A percentile compares a stretch with the other conserved stretches of the same genome.
These are phyloP conservation scores for Leptinotarsa tumamoca DNA, from an alignment of 2,888 invertebrate species.

Conservation along the genomic window DNA sequence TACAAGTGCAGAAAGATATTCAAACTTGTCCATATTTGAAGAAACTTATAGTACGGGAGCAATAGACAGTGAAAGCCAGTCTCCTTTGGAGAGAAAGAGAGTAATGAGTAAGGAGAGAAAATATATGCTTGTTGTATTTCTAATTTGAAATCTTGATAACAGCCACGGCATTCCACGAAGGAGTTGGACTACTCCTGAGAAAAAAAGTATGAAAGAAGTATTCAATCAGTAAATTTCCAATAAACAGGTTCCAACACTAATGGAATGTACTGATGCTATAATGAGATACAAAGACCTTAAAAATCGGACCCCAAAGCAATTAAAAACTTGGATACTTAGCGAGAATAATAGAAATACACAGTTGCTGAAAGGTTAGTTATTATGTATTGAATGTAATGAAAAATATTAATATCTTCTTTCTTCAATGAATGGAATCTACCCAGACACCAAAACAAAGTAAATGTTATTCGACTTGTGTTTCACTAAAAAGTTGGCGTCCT, in stretches of 20 bases:
- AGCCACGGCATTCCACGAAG: background rate
- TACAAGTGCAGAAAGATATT: conserved; percentile 1
- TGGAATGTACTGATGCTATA: conserved; percentile 13
- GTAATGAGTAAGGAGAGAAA: conserved; percentile 5
- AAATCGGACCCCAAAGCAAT: conserved; percentile 13
- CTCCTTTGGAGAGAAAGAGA: background rate
- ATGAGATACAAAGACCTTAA: conserved; percentile 8
- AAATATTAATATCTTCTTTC: background rate
- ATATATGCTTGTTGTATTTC: conserved; percentile 1
- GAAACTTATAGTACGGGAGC: background rate
- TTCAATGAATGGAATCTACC: background rate
- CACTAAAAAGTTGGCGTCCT: background rate
- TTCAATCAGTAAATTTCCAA: background rate
- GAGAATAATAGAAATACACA: background rate
- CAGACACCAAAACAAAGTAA: background rate
- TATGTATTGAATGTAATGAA: conserved; percentile 1
- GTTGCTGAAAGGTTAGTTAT: background rate
- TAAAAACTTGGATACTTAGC: conserved; percentile 4
- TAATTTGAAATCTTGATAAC: background rate
- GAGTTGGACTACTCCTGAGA: conserved; percentile 8
- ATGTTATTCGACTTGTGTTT: background rate
- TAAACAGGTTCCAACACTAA: background rate
- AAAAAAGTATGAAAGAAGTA: background rate
- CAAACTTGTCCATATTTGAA: background rate
- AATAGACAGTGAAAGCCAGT: background rate